phyloP scores from a whole-genome alignment of 2,113 vertebrate genomes.

The Empidonax alnorum region DNA sequence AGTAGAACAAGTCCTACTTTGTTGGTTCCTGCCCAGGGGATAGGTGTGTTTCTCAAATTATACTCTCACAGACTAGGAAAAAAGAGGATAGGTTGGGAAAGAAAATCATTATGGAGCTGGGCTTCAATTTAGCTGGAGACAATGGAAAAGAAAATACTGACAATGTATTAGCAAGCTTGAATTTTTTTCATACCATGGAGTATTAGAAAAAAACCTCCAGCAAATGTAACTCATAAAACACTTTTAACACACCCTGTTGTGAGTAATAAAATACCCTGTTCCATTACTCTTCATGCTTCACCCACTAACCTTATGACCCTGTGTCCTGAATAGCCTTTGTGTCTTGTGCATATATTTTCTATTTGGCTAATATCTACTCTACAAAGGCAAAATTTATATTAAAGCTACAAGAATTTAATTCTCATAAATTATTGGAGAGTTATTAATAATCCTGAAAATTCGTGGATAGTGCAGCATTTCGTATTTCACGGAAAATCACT shows the following conservation, averaged over 20 bases:
- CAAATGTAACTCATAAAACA: not conserved
- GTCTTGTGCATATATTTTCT: not conserved
- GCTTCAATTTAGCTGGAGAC: conserved; percentile 1
- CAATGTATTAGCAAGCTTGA: not conserved
- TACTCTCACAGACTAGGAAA: not conserved
- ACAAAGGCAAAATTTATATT: not conserved
- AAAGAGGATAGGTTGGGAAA: not conserved
- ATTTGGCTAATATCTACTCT: not conserved
- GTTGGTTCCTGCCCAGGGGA: conserved; percentile 24
- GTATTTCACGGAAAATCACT: not conserved
- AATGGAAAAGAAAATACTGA: not conserved
- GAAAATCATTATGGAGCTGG: not conserved
- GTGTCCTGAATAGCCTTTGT: not conserved
- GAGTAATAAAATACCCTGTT: not conserved
- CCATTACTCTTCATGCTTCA: not conserved
- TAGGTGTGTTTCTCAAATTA: conserved; percentile 50
- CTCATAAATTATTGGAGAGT: accelerated
- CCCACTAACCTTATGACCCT: not conserved
- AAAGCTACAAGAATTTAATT: not conserved
- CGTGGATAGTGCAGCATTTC: not conserved
- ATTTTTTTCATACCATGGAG: not conserved
- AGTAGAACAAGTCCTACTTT: conserved; percentile 40
- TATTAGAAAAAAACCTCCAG: not conserved
- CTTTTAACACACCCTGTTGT: not conserved
- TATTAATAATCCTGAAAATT: not conserved